A percentile compares a stretch with the other conserved stretches of the same genome.
Evolutionary conservation across 1,140 invertebrate genomes (phyloP).

Genomic region (Hypothenemus hampei): DNA sequence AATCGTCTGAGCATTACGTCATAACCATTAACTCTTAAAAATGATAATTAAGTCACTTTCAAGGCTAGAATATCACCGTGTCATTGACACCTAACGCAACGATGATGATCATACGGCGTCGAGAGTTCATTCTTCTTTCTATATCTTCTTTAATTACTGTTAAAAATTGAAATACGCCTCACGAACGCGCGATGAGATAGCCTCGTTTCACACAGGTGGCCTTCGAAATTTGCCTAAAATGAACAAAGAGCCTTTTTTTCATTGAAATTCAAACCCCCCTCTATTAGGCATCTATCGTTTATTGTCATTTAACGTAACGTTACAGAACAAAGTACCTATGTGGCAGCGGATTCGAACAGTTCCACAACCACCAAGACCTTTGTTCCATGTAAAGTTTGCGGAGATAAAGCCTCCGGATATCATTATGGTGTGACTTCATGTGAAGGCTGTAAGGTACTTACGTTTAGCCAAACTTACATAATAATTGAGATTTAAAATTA

Average conservation of each 20-base stretch:
- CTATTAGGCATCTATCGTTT: background rate
- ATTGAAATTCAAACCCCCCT: background rate
- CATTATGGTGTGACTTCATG: slow-evolving; percentile 99
- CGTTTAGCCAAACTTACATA: background rate
- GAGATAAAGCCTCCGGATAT: slow-evolving; percentile 97
- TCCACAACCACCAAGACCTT: slow-evolving; percentile 74
- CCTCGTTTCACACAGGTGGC: no score
- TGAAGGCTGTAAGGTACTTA: slow-evolving; percentile 97
- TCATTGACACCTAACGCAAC: background rate
- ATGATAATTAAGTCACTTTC: background rate
- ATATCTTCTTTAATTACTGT: no score
- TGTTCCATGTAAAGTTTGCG: slow-evolving; percentile 96
- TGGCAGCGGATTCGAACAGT: slow-evolving; percentile 70
- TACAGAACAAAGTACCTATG: slow-evolving; percentile 72
- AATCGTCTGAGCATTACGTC: background rate
- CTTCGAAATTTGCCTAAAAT: no score
- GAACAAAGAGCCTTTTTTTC: background rate
- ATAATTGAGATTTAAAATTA: background rate
- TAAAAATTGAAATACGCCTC: no score
- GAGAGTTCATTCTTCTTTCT: no score
- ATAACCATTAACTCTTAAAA: background rate
- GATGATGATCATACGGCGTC: no score
- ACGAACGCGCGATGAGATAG: no score
- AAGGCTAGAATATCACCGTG: background rate
- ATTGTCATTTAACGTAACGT: no score